phyloP scores from a whole-genome alignment of 53 echinoderm and acorn worm species.

The Apostichopus leukothele region DNA sequence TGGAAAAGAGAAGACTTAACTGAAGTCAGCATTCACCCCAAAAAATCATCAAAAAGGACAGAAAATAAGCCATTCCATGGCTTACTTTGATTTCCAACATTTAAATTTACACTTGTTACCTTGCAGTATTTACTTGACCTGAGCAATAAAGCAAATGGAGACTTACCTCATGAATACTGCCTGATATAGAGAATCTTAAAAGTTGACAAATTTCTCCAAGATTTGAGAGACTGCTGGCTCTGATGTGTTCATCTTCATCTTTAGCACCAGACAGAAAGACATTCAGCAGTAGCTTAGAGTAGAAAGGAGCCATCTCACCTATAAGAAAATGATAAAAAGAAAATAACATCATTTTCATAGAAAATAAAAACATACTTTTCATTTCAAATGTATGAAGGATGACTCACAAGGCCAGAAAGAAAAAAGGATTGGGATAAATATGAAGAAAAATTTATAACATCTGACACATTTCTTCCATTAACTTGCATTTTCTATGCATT shows the following conservation, averaged over 20 bases:
- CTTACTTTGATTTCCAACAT: too few relatives aligned
- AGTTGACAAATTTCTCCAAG: conserved; percentile 90
- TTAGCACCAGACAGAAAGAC: conserved; percentile 69
- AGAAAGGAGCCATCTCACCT: conserved; percentile 92
- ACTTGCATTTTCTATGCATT: too few relatives aligned
- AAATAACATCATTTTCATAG: background rate
- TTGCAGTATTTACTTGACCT: too few relatives aligned
- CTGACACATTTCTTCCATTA: too few relatives aligned
- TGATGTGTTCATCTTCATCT: conserved; percentile 67
- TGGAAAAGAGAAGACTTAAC: too few relatives aligned
- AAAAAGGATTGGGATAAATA: too few relatives aligned
- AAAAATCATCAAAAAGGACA: too few relatives aligned
- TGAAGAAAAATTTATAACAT: too few relatives aligned
- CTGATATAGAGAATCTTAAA: conserved; percentile 66
- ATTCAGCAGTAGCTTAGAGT: conserved; percentile 62
- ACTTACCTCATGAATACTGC: conserved; percentile 74
- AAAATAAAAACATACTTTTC: background rate
- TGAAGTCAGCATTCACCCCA: too few relatives aligned
- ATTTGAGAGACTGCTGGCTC: conserved; percentile 89
- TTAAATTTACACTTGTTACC: too few relatives aligned
- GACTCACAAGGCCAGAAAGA: too few relatives aligned
- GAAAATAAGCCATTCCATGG: too few relatives aligned
- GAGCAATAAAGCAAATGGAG: background rate
- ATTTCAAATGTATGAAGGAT: background rate
- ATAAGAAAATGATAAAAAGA: background rate